Base-by-base conservation (phyloP, 2,888 invertebrate genomes). In the Tenthredo scrophulariae region DNA sequence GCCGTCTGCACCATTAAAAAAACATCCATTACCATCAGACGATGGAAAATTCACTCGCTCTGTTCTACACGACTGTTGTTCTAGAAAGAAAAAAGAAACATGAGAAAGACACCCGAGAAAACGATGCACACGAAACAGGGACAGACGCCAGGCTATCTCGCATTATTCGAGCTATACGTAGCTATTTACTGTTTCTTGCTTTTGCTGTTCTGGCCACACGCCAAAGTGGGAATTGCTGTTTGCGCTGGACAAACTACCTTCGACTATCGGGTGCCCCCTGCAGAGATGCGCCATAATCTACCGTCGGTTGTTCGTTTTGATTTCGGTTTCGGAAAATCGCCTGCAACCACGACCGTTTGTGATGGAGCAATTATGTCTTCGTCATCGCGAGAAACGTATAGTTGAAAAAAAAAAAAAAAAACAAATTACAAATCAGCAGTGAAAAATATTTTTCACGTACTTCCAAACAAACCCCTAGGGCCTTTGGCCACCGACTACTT, bases 191-290 rank as follows among this genome's bases (percentile, higher is more conserved):
- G 80, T 80, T 80, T 80, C 80, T 80, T 80, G 58, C 37, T 18
- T 40, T 80, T 22, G 4, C 80, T 37, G 40, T 54, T 22, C 80
- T 80, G 80, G 80, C 29, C 7, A 58, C 26, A 80, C 58, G 80
- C 80, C 80, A 80, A 80, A 80, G 80, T 80, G 80, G 62, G 62
- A 80, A 80, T 80, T 80, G 80, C 80, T 80, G 80, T 80, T 80
- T 80, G 40, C 22, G 10, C 22, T 33, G 80, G 33, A 77, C 77
- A 77, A 77, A 77, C 77, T 77, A 77, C 77, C 77, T 37, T 33
- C 58, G 58, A 58, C 80, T 75, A 75, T 72, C n/a, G 46, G 13
- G n/a, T 58, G 80, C 80, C 80, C 18, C 62, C 80, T 50, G 50
- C 75, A 75, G 62, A n/a, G 58, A 62, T 80, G 29, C 37, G 80